Conservation (phyloP, 2,113 vertebrate species). For the Scalopus aquaticus region DNA sequence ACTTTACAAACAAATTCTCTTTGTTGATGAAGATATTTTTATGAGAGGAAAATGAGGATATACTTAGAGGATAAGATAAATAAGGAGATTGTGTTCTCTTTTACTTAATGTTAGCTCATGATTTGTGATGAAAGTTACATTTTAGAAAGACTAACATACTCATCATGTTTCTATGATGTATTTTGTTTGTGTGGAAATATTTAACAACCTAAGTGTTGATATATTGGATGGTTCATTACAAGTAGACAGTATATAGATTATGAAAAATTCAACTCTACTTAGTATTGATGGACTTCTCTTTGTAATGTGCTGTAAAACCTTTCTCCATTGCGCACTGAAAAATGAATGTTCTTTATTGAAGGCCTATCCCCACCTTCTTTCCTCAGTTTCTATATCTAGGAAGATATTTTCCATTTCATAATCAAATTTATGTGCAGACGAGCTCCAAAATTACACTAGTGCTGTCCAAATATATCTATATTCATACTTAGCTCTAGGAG, state of each 20-base stretch:
- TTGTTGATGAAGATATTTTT: slow-evolving; percentile 5
- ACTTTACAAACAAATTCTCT: not conserved
- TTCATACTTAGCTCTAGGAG: not conserved
- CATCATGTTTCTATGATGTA: not conserved
- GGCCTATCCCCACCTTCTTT: not conserved
- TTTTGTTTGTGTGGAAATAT: slow-evolving; percentile 6
- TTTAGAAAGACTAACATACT: not conserved
- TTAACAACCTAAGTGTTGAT: not conserved
- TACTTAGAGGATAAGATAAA: not conserved
- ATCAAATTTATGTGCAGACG: not conserved
- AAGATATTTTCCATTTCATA: not conserved
- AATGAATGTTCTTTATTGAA: not conserved
- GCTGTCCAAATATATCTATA: not conserved
- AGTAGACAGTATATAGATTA: not conserved
- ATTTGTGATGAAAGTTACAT: not conserved
- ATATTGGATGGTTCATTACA: not conserved
- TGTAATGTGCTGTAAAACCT: not conserved
- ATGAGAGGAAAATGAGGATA: not conserved
- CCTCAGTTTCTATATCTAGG: not conserved
- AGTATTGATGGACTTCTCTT: not conserved
- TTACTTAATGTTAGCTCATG: not conserved
- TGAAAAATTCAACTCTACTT: slow-evolving; percentile 21
- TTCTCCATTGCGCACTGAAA: not conserved
- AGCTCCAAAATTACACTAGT: not conserved
- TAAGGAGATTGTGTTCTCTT: not conserved